Conservation (phyloP, 2,113 vertebrate species). For the Syngnathus typhle region DNA sequence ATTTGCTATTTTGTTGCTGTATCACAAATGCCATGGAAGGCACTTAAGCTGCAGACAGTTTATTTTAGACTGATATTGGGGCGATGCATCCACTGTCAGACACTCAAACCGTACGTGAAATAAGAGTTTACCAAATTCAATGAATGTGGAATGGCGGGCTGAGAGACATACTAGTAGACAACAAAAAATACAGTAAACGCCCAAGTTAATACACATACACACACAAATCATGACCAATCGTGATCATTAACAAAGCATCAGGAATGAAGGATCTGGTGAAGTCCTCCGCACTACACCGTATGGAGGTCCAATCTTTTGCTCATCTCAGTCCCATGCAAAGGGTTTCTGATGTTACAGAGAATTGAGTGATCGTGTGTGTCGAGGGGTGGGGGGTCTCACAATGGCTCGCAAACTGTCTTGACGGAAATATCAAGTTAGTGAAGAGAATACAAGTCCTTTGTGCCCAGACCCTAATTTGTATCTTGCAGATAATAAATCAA, state of each 20-base stretch:
- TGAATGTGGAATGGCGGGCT: too few species aligned
- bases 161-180: too few species aligned
- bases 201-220: too few species aligned
- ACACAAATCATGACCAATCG: too few species aligned
- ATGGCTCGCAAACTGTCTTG: constrained; percentile 15
- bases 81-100: constrained; percentile 41
- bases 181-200: too few species aligned
- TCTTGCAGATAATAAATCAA: not conserved
- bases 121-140: constrained; percentile 1
- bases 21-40: constrained; percentile 36
- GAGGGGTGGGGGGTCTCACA: not conserved
- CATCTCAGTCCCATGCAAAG: too few species aligned
- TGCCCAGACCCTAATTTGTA: not conserved
- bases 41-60: constrained; percentile 44
- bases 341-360: too few species aligned
- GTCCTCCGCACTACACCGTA: too few species aligned
- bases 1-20: constrained; percentile 53
- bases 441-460: not conserved
- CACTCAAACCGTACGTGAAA: constrained; percentile 50
- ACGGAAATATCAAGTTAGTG: constrained; percentile 4
- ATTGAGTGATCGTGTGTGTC: constrained; percentile 4
- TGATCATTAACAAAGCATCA: too few species aligned
- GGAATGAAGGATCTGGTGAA: too few species aligned
- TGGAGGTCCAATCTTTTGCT: too few species aligned
- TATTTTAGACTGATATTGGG: constrained; percentile 58